Conservation (phyloP, 2,113 vertebrate species). For the Symphodus melops region DNA sequence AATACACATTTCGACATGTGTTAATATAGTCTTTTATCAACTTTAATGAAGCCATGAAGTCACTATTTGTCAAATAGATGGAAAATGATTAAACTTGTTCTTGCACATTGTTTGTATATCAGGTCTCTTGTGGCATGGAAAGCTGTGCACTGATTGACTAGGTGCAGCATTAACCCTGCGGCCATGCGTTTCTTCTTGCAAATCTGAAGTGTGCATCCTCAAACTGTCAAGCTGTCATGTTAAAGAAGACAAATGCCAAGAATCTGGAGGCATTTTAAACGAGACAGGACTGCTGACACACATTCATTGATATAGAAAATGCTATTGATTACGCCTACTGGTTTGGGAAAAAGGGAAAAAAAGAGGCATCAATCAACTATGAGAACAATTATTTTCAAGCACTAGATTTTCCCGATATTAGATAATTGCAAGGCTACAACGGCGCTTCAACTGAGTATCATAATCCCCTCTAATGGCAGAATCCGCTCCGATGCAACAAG, state of each 20-base stretch:
- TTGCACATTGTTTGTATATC: constrained; percentile 35
- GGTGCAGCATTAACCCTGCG: constrained; percentile 43
- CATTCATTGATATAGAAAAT: constrained; percentile 18
- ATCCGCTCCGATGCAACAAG: constrained; percentile 1
- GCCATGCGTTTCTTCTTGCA: constrained; percentile 17
- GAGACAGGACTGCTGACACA: constrained; percentile 5
- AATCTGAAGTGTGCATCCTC: constrained; percentile 55
- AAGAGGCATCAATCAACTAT: background rate
- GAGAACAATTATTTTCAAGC: background rate
- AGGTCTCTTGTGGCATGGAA: constrained; percentile 24
- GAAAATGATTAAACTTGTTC: constrained; percentile 30
- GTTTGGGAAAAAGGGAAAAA: constrained; percentile 7
- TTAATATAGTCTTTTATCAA: constrained; percentile 48
- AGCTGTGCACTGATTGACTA: constrained; percentile 44
- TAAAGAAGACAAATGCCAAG: constrained; percentile 34
- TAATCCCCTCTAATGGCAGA: constrained; percentile 1
- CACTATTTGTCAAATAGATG: constrained; percentile 43
- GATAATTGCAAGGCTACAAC: background rate
- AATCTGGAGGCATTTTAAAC: constrained; percentile 29
- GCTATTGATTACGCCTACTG: too few relatives aligned
- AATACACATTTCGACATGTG: constrained; percentile 46
- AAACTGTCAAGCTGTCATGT: constrained; percentile 71
- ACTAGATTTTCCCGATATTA: background rate
- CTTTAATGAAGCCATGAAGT: constrained; percentile 34
- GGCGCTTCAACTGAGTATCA: background rate